A percentile compares a stretch with the other conserved stretches of the same genome.
These are phyloP conservation scores for Orgyia antiqua DNA, from an alignment of 2,888 invertebrate genomes.

Conservation along the genomic window DNA sequence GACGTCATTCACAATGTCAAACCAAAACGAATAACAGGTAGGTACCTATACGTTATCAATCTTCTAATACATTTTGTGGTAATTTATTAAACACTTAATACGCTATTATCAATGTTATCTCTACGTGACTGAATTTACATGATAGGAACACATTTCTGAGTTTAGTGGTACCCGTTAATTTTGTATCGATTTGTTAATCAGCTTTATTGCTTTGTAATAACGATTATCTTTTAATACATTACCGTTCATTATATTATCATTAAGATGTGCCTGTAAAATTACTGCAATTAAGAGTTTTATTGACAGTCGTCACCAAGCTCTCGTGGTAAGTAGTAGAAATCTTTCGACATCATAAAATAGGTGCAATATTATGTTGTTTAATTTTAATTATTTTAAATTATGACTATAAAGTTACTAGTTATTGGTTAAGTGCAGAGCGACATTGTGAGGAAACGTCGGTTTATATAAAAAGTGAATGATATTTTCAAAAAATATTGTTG, in stretches of 20 bases:
- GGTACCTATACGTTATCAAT: slow-evolving; percentile 4
- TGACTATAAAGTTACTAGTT: too few species aligned
- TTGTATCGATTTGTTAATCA: slow-evolving; percentile 5
- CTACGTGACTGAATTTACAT: slow-evolving; percentile 49
- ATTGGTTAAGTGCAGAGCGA: too few species aligned
- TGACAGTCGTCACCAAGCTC: slow-evolving; percentile 6
- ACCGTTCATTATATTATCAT: too few species aligned
- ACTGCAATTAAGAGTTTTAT: too few species aligned
- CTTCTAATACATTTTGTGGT: slow-evolving; percentile 8
- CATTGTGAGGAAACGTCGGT: too few species aligned
- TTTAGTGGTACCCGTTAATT: neutral
- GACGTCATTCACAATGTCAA: too few species aligned
- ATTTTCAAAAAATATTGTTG: too few species aligned
- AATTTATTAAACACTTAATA: slow-evolving; percentile 21
- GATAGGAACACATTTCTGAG: slow-evolving; percentile 15
- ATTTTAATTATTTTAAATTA: too few species aligned
- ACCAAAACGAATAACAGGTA: too few species aligned
- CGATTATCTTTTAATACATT: slow-evolving; percentile 5
- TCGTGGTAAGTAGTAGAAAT: slow-evolving; percentile 17
- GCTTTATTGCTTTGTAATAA: slow-evolving; percentile 7
- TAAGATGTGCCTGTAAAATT: too few species aligned
- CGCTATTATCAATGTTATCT: slow-evolving; percentile 43
- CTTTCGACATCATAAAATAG: too few species aligned
- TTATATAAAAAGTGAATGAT: too few species aligned
- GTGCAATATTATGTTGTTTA: neutral